These are phyloP conservation scores for Cyclopterus lumpus DNA, from an alignment of 2,797 vertebrate species.

Conservation along the genomic window DNA sequence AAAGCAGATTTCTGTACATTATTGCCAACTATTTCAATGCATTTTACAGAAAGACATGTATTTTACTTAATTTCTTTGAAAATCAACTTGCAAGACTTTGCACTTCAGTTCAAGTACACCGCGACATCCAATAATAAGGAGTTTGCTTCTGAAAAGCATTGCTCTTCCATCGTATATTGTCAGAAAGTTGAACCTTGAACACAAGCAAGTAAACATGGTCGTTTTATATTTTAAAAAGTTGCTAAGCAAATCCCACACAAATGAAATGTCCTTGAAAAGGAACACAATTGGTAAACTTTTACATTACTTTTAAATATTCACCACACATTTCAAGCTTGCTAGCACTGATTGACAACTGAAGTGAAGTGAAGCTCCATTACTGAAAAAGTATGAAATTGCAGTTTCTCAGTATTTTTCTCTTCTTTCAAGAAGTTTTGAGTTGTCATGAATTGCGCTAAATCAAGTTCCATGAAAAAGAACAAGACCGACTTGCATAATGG, in stretches of 20 bases:
- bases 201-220: not conserved
- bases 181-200: not conserved
- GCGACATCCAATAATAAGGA: not conserved
- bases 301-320: not conserved
- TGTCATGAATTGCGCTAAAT: slow-evolving; percentile 22
- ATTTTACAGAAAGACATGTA: not conserved
- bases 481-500: slow-evolving; percentile 40
- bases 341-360: slow-evolving; percentile 26
- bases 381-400: slow-evolving; percentile 4
- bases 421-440: slow-evolving; percentile 24
- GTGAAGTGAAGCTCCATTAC: not conserved
- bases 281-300: not conserved
- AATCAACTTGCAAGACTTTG: not conserved
- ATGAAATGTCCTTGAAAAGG: not conserved
- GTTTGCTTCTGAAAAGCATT: not conserved
- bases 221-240: too few species aligned
- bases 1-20: not conserved
- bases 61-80: not conserved
- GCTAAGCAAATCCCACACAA: not conserved
- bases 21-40: not conserved
- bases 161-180: not conserved
- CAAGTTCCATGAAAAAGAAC: slow-evolving; percentile 31
- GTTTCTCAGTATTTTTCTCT: not conserved
- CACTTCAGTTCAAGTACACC: not conserved
- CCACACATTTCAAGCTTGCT: not conserved